Conservation (phyloP, 23 tunicate species). For the Corella eumyota region DNA sequence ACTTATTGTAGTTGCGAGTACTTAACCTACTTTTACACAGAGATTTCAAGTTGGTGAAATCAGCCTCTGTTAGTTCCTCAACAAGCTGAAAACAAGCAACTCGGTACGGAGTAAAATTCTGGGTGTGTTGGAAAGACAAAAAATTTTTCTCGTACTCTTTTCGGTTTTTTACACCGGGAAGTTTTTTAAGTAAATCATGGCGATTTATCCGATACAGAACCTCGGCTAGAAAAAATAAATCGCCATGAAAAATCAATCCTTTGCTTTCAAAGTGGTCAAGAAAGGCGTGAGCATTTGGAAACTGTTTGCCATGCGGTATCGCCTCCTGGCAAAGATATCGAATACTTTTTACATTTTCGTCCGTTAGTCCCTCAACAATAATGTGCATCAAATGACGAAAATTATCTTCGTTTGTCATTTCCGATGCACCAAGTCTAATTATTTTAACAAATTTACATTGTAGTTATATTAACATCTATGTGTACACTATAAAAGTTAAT, state of each 20-base stretch:
- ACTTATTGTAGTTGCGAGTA: conserved; percentile 14
- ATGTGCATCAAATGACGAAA: conserved; percentile 38
- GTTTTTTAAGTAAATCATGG: conserved; percentile 28
- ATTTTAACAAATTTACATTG: no score
- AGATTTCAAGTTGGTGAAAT: conserved; percentile 20
- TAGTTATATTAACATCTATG: no score
- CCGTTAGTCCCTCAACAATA: conserved; percentile 31
- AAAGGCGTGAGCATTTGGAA: conserved; percentile 6
- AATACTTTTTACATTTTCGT: conserved; percentile 33
- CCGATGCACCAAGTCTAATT: no score
- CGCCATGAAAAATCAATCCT: conserved; percentile 22
- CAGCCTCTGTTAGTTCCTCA: conserved; percentile 17
- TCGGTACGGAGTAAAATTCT: conserved; percentile 37
- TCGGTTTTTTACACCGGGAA: conserved; percentile 54
- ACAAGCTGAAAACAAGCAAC: conserved; percentile 35
- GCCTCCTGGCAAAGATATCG: conserved; percentile 50
- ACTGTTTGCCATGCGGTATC: conserved; percentile 15
- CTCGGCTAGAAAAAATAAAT: conserved; percentile 40
- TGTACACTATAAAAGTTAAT: no score
- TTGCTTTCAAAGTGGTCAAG: conserved; percentile 31
- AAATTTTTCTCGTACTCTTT: conserved; percentile 28
- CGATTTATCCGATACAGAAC: conserved; percentile 42
- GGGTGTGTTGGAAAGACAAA: not conserved
- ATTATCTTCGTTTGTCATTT: conserved; percentile 1
- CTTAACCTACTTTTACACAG: conserved; percentile 10